Evolutionary conservation across 2,888 invertebrate genomes (phyloP).

Genomic region (Ichneumoninae sp.): DNA sequence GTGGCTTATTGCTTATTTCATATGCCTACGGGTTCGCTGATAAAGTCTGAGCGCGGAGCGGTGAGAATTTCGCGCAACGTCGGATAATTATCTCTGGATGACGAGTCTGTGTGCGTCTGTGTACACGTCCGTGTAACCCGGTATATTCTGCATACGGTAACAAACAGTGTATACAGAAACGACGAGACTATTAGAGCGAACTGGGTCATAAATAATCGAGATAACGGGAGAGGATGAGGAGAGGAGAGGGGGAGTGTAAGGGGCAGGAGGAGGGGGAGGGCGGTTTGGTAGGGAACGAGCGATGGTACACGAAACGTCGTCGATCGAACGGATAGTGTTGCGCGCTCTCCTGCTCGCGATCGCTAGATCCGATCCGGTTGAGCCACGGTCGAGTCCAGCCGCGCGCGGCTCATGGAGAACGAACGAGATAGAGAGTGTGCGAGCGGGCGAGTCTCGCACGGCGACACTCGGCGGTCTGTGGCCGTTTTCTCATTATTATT

Average conservation of each 20-base stretch:
- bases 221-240: slow-evolving; percentile 69
- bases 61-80: slow-evolving; percentile 43
- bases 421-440: neutral
- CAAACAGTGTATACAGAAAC: slow-evolving; percentile 41
- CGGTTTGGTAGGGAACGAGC: slow-evolving; percentile 60
- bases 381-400: slow-evolving; percentile 63
- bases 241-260: slow-evolving; percentile 36
- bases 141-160: neutral
- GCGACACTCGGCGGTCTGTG: slow-evolving; percentile 14
- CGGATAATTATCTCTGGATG: slow-evolving; percentile 55
- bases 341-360: slow-evolving; percentile 62
- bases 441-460: slow-evolving; percentile 24
- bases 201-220: slow-evolving; percentile 77
- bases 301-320: slow-evolving; percentile 64
- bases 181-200: slow-evolving; percentile 79
- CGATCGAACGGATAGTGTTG: slow-evolving; percentile 63
- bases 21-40: slow-evolving; percentile 20
- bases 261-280: slow-evolving; percentile 33
- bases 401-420: slow-evolving; percentile 10
- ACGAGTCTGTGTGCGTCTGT: neutral
- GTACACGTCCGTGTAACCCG: neutral
- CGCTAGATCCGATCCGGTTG: slow-evolving; percentile 71
- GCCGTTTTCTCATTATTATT: slow-evolving; percentile 78
- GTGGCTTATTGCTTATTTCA: slow-evolving; percentile 45
- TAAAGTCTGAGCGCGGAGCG: slow-evolving; percentile 15